Percentiles rank a stretch among this genome's conserved stretches.
These are phyloP conservation scores for Leucophenga varia DNA, from an alignment of 1,140 invertebrate genomes.

Conservation along the genomic window DNA sequence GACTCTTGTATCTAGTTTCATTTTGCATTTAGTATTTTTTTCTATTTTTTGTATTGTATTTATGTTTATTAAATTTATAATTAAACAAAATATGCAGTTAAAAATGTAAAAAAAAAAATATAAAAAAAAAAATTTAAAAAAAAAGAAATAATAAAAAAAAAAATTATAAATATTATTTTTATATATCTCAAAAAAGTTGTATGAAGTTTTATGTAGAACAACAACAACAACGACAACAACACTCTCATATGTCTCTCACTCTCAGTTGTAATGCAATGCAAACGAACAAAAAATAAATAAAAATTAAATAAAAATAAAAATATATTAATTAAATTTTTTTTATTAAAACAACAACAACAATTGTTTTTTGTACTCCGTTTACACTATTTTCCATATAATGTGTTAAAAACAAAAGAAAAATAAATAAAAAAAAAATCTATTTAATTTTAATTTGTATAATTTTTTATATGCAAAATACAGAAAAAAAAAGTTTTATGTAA, in stretches of 20 bases:
- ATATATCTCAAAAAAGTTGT: too few relatives aligned
- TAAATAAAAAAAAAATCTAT: too few relatives aligned
- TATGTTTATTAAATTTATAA: conserved; percentile 22
- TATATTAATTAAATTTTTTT: too few relatives aligned
- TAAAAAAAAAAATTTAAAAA: conserved; percentile 27
- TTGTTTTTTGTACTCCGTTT: too few relatives aligned
- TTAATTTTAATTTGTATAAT: conserved; percentile 12
- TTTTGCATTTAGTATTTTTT: conserved; percentile 54
- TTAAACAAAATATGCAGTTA: conserved; percentile 42
- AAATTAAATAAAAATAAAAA: too few relatives aligned
- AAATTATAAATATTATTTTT: conserved; percentile 22
- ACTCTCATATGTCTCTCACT: conserved; percentile 48
- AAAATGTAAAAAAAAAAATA: conserved; percentile 25
- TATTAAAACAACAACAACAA: too few relatives aligned
- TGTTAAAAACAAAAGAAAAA: conserved; percentile 17
- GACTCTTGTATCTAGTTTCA: conserved; percentile 53
- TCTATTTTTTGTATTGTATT: conserved; percentile 48
- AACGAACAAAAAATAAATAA: too few relatives aligned
- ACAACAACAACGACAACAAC: conserved; percentile 11
- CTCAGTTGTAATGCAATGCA: conserved; percentile 18
- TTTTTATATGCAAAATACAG: conserved; percentile 16
- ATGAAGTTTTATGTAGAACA: conserved; percentile 20
- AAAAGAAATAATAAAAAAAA: conserved; percentile 12
- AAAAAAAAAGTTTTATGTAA: conserved; percentile 43
- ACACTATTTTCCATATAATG: conserved; percentile 34